Evolutionary conservation across 2,113 vertebrate species (phyloP).

Genomic region (Rhinopithecus roxellana): DNA sequence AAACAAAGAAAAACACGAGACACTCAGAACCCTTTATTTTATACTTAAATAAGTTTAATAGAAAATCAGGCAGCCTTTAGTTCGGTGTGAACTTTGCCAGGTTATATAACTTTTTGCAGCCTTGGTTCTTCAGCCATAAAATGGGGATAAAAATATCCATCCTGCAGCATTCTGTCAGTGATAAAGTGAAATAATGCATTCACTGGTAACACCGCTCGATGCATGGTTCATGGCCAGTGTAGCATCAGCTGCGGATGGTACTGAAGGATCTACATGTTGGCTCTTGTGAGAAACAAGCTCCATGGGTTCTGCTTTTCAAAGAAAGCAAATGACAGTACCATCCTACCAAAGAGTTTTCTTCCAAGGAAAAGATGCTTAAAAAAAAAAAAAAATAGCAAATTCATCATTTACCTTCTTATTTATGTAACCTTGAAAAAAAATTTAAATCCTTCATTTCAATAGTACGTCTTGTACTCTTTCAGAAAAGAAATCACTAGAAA

Average conservation of each 20-base stretch:
- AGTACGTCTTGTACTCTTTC: background rate
- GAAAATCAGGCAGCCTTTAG: slow-evolving; percentile 5
- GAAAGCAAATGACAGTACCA: background rate
- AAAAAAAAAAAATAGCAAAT: background rate
- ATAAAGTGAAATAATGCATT: background rate
- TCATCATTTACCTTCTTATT: background rate
- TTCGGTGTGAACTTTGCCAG: background rate
- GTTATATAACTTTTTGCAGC: background rate
- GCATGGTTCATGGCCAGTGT: background rate
- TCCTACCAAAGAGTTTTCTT: background rate
- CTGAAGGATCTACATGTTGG: background rate
- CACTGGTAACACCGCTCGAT: background rate
- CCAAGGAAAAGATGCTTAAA: background rate
- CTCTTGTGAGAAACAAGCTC: background rate
- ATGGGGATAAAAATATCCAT: background rate
- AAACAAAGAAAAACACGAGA: background rate
- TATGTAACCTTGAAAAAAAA: background rate
- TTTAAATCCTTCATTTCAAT: background rate
- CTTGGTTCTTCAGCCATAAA: slow-evolving; percentile 14
- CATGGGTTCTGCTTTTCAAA: background rate
- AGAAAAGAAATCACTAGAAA: background rate
- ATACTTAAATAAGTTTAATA: background rate
- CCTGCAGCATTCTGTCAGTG: background rate
- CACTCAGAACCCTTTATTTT: background rate
- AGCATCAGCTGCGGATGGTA: background rate